These are phyloP conservation scores for Peromyscus leucopus DNA, from an alignment of 2,113 vertebrate genomes.

Conservation along the genomic window DNA sequence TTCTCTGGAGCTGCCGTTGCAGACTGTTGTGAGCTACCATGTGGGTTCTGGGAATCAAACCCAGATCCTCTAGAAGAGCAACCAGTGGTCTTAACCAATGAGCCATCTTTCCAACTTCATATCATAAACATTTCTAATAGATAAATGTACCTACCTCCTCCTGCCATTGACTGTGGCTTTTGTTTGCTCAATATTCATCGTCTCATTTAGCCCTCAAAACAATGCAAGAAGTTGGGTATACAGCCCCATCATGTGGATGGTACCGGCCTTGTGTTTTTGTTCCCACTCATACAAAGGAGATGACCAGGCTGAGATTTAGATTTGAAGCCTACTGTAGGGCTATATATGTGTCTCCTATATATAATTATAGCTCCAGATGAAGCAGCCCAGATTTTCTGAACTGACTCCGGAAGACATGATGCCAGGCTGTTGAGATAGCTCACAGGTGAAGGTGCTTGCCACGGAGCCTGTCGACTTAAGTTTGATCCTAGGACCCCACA, in stretches of 20 bases:
- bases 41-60: neutral
- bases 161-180: neutral
- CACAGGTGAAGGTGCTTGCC: neutral
- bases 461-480: neutral
- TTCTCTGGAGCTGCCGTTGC: neutral
- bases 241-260: neutral
- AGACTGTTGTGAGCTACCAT: neutral
- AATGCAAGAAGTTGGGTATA: neutral
- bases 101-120: neutral
- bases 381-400: constrained; percentile 3
- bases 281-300: neutral
- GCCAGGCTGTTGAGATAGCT: neutral
- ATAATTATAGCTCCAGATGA: neutral
- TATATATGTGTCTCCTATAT: neutral
- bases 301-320: neutral
- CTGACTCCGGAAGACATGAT: neutral
- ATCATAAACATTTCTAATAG: neutral
- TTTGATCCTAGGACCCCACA: neutral
- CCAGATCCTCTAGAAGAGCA: neutral
- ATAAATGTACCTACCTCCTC: neutral
- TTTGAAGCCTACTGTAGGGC: neutral
- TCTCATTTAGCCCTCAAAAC: neutral
- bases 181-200: neutral
- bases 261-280: neutral
- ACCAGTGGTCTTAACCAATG: neutral